Conservation (phyloP, 2,797 vertebrate species). For the Sebastes itinus region DNA sequence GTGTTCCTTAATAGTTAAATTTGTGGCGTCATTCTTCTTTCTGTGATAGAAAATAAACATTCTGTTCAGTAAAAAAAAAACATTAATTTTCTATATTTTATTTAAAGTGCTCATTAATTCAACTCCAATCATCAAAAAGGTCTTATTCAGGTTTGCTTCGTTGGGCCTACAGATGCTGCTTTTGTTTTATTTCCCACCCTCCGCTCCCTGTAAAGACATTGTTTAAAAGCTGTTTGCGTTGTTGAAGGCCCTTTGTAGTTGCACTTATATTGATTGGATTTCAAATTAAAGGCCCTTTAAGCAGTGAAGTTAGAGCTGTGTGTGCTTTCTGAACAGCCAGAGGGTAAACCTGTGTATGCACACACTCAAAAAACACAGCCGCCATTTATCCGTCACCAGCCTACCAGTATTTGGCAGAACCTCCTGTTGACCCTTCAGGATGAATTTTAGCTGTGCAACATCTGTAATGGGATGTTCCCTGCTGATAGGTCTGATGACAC, state of each 20-base stretch:
- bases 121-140: background rate
- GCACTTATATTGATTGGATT: background rate
- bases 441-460: background rate
- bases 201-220: background rate
- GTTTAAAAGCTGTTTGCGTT: background rate
- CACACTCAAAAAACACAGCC: background rate
- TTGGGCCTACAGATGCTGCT: background rate
- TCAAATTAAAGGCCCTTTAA: background rate
- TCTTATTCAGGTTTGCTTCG: background rate
- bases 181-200: background rate
- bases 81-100: background rate
- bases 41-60: background rate
- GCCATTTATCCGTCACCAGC: background rate
- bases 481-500: background rate
- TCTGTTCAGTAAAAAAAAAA: background rate
- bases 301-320: too few relatives aligned
- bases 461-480: constrained; percentile 6
- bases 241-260: background rate
- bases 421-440: background rate
- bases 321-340: background rate
- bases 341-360: background rate
- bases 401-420: background rate
- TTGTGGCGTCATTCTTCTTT: background rate
- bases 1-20: background rate
- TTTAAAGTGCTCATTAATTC: background rate